Evolutionary conservation across 2,113 vertebrate species (phyloP).

Genomic region (Tinamus guttatus): DNA sequence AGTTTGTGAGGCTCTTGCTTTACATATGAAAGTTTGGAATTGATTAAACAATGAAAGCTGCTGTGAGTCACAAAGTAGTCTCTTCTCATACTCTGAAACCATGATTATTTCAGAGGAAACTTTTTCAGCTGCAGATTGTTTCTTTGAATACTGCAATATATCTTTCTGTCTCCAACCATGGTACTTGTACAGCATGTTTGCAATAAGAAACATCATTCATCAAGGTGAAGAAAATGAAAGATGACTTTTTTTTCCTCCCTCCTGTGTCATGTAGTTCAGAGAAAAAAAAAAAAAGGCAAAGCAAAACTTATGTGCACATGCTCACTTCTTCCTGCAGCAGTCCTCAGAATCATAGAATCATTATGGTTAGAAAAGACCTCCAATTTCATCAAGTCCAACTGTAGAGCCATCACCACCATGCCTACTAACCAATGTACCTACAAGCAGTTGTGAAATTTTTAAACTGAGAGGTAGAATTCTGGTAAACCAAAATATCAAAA

Average conservation of each 20-base stretch:
- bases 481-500: neutral
- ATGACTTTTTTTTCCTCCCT: neutral
- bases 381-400: too few species aligned
- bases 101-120: neutral
- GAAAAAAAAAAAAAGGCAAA: accelerated
- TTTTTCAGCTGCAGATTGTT: neutral
- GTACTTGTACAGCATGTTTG: neutral
- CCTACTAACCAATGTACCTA: too few species aligned
- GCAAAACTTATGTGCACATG: neutral
- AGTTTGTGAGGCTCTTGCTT: neutral
- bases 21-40: neutral
- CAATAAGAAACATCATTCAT: neutral
- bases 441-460: neutral
- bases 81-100: neutral
- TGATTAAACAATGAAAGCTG: neutral
- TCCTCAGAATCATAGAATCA: neutral
- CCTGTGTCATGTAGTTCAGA: neutral
- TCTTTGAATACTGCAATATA: neutral
- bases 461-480: neutral
- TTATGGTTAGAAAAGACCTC: too few species aligned
- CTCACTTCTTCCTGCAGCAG: neutral
- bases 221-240: neutral
- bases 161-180: neutral
- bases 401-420: too few species aligned
- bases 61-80: neutral